These are phyloP conservation scores for Isichthys henryi DNA, from an alignment of 2,113 vertebrate species.

Conservation along the genomic window DNA sequence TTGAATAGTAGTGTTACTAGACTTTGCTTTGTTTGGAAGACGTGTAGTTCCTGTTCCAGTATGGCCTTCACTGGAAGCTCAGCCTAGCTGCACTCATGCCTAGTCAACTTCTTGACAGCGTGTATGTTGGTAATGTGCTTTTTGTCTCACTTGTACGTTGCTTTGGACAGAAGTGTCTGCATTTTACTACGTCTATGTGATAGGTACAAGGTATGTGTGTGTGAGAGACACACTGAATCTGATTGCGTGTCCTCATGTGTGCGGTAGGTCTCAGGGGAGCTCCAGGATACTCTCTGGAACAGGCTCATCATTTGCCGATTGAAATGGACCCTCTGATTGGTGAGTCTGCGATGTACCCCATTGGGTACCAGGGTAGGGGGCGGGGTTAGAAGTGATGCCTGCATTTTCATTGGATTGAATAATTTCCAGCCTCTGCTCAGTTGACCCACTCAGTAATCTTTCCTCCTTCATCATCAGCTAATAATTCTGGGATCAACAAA, in stretches of 20 bases:
- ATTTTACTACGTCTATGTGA: neutral
- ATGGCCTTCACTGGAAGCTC: neutral
- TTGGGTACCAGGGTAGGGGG: neutral
- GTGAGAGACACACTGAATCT: neutral
- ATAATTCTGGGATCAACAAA: slow-evolving; percentile 95
- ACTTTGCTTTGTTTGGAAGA: neutral
- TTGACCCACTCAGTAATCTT: neutral
- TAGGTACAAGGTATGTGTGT: neutral
- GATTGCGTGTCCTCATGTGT: neutral
- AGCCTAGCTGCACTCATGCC: neutral
- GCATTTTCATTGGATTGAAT: neutral
- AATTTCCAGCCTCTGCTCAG: neutral
- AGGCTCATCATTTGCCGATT: slow-evolving; percentile 69
- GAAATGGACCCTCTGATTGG: slow-evolving; percentile 73
- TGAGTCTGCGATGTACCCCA: slow-evolving; percentile 32
- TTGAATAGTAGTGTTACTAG: neutral
- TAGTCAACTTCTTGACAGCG: neutral
- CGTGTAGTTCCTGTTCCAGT: neutral
- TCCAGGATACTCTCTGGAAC: slow-evolving; percentile 67
- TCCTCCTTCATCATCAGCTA: slow-evolving; percentile 62
- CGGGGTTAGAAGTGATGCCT: neutral
- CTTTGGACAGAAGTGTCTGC: neutral
- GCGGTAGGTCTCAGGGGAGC: slow-evolving; percentile 66
- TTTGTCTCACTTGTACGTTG: neutral
- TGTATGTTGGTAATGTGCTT: neutral